Evolutionary conservation across 2,113 vertebrate genomes (phyloP).

Genomic region (Pluvialis apricaria): DNA sequence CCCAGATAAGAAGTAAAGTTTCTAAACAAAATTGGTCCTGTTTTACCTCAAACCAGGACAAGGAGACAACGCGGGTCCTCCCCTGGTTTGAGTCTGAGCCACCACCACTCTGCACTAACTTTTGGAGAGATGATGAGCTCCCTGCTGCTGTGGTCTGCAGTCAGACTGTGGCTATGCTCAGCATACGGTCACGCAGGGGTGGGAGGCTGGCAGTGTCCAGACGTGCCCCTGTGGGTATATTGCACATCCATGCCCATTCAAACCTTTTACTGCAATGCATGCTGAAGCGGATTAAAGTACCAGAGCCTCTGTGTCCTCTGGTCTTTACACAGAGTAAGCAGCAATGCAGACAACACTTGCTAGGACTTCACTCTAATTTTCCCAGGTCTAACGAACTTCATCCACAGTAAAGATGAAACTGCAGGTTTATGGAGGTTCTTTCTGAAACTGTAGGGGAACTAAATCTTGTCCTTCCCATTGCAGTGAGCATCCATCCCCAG

Average conservation of each 20-base stretch:
- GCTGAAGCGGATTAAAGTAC: background rate
- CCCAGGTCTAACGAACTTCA: background rate
- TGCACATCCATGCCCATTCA: background rate
- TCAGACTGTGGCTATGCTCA: background rate
- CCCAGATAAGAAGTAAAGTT: too few relatives aligned
- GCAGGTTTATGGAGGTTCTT: background rate
- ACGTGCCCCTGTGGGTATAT: background rate
- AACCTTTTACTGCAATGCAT: background rate
- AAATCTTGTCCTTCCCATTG: background rate
- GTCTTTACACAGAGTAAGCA: background rate
- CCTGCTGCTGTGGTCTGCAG: background rate
- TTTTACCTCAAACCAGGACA: too few relatives aligned
- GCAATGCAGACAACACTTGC: background rate
- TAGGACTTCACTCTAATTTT: background rate
- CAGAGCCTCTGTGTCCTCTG: background rate
- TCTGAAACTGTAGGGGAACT: background rate
- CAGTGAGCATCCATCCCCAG: background rate
- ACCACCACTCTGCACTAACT: background rate
- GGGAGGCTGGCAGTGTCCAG: background rate
- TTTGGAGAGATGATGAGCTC: background rate
- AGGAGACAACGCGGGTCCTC: fast-evolving
- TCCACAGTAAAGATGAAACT: background rate
- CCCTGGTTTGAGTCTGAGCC: background rate
- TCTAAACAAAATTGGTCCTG: too few relatives aligned
- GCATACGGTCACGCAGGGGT: fast-evolving